Conservation (phyloP, 2,888 invertebrate genomes). For the Lasioglossum leucozonium region DNA sequence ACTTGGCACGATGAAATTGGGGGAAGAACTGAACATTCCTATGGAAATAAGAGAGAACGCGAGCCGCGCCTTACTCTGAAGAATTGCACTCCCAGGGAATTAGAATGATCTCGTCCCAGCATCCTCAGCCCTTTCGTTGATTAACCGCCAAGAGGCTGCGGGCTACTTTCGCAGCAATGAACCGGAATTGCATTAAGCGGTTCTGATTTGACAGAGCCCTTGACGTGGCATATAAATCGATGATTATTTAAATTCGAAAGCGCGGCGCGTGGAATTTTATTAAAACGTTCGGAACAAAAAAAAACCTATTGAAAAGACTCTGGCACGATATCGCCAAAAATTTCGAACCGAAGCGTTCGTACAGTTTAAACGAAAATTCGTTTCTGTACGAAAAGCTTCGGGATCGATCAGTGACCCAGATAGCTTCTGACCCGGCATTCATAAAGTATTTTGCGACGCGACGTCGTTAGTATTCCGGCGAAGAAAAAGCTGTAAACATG, state of each 20-base stretch:
- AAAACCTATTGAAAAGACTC: neutral
- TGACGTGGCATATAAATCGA: neutral
- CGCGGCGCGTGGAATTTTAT: neutral
- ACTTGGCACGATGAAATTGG: constrained; percentile 30
- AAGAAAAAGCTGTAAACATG: neutral
- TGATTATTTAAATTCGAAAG: neutral
- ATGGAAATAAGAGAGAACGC: constrained; percentile 3
- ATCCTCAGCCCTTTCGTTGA: neutral
- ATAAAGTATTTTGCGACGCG: constrained; percentile 5
- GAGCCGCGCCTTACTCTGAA: neutral
- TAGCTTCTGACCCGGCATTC: neutral
- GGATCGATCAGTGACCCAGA: constrained; percentile 6
- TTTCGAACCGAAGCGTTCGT: no score
- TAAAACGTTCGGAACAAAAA: neutral
- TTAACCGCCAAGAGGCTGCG: neutral
- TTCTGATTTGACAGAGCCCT: neutral
- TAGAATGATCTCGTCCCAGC: constrained; percentile 2
- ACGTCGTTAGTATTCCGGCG: neutral
- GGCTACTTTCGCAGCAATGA: neutral
- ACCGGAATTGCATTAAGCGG: neutral
- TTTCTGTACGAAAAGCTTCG: no score
- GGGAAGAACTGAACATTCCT: constrained; percentile 46
- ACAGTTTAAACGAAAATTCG: neutral
- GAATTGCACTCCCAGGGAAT: constrained; percentile 7
- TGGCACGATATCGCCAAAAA: neutral